phyloP scores from a whole-genome alignment of 2,888 invertebrate species.

The Nycteola revayana region DNA sequence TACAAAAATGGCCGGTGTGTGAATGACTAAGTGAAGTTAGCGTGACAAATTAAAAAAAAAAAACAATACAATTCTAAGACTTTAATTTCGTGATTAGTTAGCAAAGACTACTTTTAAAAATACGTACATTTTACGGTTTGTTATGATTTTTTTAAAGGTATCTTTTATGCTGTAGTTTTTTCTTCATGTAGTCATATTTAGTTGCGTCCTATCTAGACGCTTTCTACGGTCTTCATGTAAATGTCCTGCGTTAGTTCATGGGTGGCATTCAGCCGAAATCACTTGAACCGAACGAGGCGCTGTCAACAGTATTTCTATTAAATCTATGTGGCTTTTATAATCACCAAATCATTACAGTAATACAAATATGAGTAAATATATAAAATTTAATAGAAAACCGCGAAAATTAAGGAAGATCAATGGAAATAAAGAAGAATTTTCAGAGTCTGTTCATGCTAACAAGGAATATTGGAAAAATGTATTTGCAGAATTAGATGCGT shows the following conservation, averaged over 20 bases:
- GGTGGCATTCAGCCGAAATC: conserved; percentile 17
- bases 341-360: conserved; percentile 11
- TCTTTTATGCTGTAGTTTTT: no score
- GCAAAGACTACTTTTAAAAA: no score
- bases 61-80: no score
- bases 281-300: conserved; percentile 16
- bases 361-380: conserved; percentile 20
- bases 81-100: no score
- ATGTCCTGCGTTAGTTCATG: conserved; percentile 22
- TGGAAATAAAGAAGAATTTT: conserved; percentile 47
- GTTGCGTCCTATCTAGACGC: conserved; percentile 11
- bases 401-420: conserved; percentile 53
- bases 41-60: no score
- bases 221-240: conserved; percentile 13
- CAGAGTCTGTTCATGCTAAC: conserved; percentile 51
- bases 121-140: no score
- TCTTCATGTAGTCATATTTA: no score
- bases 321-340: conserved; percentile 34
- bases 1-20: no score
- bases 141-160: no score
- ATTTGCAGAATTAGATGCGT: conserved; percentile 46
- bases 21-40: no score
- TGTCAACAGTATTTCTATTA: conserved; percentile 28
- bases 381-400: conserved; percentile 37
- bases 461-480: conserved; percentile 62